Percentiles rank a stretch among this genome's conserved stretches.
Evolutionary conservation across 2,888 invertebrate species (phyloP).

Genomic region (Leuctra nigra): DNA sequence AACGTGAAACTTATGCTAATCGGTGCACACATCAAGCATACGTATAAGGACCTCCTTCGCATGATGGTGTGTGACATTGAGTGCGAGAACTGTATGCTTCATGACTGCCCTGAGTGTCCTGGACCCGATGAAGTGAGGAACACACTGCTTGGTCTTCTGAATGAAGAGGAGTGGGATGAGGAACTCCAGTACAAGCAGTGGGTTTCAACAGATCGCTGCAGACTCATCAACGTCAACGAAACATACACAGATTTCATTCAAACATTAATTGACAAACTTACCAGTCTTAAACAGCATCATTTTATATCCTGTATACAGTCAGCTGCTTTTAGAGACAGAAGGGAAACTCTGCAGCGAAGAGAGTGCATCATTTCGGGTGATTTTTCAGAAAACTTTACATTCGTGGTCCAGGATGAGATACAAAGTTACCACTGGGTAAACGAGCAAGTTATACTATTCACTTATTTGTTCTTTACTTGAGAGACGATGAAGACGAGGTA

Average conservation of each 20-base stretch:
- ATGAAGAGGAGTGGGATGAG: neutral
- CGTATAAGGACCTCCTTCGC: neutral
- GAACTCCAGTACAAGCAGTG: slow-evolving; percentile 2
- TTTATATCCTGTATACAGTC: slow-evolving; percentile 10
- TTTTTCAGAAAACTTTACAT: slow-evolving; percentile 29
- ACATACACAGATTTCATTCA: slow-evolving; percentile 7
- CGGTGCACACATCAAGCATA: slow-evolving; percentile 11
- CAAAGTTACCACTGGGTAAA: slow-evolving; percentile 29
- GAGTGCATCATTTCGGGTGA: slow-evolving; percentile 19
- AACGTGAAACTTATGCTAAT: slow-evolving; percentile 23
- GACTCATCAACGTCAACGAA: slow-evolving; percentile 1
- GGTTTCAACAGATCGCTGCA: slow-evolving; percentile 12
- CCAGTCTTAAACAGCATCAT: slow-evolving; percentile 1
- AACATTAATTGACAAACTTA: neutral
- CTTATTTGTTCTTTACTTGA: slow-evolving; percentile 29
- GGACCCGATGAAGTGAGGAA: neutral
- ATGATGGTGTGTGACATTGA: neutral
- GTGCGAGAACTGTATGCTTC: neutral
- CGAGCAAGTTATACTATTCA: slow-evolving; percentile 28
- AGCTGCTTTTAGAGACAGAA: neutral
- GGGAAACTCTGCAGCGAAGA: neutral
- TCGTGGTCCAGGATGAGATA: slow-evolving; percentile 29
- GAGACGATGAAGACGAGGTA: slow-evolving; percentile 16
- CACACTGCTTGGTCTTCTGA: neutral
- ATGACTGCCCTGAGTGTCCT: slow-evolving; percentile 4